Percentiles rank a stretch among this genome's conserved stretches.
phyloP scores from a whole-genome alignment of 2,797 vertebrate species.

The Scyliorhinus canicula region DNA sequence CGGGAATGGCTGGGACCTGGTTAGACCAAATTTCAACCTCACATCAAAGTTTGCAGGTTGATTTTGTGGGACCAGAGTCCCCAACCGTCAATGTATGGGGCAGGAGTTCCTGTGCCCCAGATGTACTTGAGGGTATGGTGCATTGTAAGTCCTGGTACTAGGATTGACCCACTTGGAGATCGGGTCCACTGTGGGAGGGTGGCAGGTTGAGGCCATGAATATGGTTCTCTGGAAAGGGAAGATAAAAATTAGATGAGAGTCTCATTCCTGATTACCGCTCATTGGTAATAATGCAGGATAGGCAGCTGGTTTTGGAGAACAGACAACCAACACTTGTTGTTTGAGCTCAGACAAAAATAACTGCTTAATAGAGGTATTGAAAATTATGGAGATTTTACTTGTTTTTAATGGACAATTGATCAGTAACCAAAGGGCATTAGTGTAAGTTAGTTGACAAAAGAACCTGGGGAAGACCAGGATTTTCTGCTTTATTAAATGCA shows the following conservation, averaged over 20 bases:
- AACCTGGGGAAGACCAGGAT: background rate
- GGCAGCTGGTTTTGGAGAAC: background rate
- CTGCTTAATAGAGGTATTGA: background rate
- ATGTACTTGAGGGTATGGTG: too few species aligned
- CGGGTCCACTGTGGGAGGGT: background rate
- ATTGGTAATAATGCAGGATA: background rate
- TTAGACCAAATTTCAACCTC: background rate
- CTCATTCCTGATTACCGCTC: background rate
- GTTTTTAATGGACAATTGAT: background rate
- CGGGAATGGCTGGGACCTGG: background rate
- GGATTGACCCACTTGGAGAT: background rate
- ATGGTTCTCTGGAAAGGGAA: background rate
- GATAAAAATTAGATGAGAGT: background rate
- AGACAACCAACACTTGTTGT: background rate
- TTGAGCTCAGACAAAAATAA: constrained; percentile 41
- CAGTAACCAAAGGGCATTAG: background rate
- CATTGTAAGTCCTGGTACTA: too few species aligned
- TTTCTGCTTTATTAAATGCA: background rate
- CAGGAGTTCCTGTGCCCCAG: background rate
- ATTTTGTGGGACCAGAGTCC: background rate
- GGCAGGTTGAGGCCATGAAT: too few species aligned
- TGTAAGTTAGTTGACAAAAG: background rate
- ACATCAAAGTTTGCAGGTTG: background rate
- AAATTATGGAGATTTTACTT: background rate
- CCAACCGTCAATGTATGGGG: background rate